Evolutionary conservation across 2,797 vertebrate species (phyloP).

Genomic region (Notamacropus eugenii): DNA sequence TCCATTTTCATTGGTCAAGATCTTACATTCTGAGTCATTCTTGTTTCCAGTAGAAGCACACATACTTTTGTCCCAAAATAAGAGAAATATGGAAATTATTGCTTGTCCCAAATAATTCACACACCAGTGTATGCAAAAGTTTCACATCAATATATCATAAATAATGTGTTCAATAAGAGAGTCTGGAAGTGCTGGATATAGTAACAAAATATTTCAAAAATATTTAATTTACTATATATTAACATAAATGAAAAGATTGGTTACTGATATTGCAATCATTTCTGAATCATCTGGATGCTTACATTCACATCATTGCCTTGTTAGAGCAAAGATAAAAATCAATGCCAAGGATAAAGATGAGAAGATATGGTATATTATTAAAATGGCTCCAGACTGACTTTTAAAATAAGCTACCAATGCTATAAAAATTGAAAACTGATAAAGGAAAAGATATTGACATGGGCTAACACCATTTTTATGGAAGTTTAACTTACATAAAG

Average conservation of each 20-base stretch:
- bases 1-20: background rate
- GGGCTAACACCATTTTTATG: background rate
- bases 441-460: too few relatives aligned
- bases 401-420: background rate
- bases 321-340: background rate
- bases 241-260: background rate
- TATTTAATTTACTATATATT: background rate
- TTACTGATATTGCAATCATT: background rate
- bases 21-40: background rate
- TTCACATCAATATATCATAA: background rate
- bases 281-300: background rate
- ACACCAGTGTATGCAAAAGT: background rate
- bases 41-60: background rate
- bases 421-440: background rate
- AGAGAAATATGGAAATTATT: background rate
- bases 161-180: too few relatives aligned
- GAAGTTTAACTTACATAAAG: background rate
- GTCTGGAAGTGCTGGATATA: background rate
- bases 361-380: background rate
- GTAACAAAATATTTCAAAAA: background rate
- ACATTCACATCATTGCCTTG: too few relatives aligned
- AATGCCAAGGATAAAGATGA: background rate
- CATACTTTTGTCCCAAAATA: background rate
- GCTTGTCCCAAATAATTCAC: background rate
- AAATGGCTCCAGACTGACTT: background rate